Evolutionary conservation across 2,797 vertebrate genomes (phyloP).

Genomic region (Tragelaphus eurycerus): DNA sequence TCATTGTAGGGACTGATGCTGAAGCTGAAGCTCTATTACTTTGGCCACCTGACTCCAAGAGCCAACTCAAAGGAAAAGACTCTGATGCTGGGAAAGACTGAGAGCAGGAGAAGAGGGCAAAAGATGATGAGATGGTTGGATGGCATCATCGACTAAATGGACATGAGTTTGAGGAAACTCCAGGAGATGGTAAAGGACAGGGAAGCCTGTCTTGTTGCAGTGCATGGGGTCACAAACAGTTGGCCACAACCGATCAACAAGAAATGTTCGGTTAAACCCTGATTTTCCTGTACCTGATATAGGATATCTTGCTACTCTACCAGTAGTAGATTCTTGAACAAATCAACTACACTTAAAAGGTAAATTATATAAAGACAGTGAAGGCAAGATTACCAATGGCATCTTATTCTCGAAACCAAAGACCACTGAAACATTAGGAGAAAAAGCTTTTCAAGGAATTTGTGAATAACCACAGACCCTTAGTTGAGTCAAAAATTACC

Average conservation of each 20-base stretch:
- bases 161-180: neutral
- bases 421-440: neutral
- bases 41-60: neutral
- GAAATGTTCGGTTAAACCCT: neutral
- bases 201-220: neutral
- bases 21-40: neutral
- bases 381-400: neutral
- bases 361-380: neutral
- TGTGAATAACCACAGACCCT: neutral
- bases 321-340: neutral
- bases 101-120: neutral
- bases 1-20: neutral
- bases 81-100: neutral
- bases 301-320: neutral
- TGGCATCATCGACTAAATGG: neutral
- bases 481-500: neutral
- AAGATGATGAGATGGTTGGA: neutral
- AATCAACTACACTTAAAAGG: neutral
- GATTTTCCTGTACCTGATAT: neutral
- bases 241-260: rapidly evolving
- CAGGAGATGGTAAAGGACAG: neutral
- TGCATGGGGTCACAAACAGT: neutral
- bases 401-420: neutral
- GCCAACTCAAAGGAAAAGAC: neutral
- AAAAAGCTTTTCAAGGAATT: neutral